A percentile compares a stretch with the other conserved stretches of the same genome.
Conservation (phyloP, 1,140 invertebrate genomes). For the Artemia franciscana region DNA sequence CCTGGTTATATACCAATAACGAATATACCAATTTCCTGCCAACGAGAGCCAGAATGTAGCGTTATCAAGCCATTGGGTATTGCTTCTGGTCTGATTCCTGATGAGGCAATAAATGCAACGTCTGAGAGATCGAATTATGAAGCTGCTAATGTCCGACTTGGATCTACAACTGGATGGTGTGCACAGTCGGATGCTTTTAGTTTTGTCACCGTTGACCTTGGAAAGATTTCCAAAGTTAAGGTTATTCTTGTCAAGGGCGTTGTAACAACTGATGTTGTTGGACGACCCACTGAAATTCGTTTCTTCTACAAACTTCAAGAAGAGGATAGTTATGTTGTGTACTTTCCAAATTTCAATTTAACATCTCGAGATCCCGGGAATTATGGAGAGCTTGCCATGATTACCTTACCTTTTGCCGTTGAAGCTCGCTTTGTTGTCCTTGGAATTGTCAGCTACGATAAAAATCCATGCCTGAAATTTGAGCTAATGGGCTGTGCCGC, state of each 20-base stretch:
- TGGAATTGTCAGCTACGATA: slow-evolving; percentile 80
- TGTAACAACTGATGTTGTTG: slow-evolving; percentile 80
- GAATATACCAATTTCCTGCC: slow-evolving; percentile 65
- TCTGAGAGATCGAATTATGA: slow-evolving; percentile 68
- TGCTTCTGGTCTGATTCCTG: slow-evolving; percentile 71
- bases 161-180: slow-evolving; percentile 86
- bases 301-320: slow-evolving; percentile 91
- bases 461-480: slow-evolving; percentile 85
- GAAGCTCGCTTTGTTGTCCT: slow-evolving; percentile 78
- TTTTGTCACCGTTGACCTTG: slow-evolving; percentile 80
- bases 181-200: slow-evolving; percentile 82
- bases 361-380: slow-evolving; percentile 80
- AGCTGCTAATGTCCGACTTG: slow-evolving; percentile 64
- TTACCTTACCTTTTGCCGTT: slow-evolving; percentile 74
- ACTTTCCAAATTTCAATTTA: slow-evolving; percentile 84
- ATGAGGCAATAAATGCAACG: slow-evolving; percentile 86
- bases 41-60: slow-evolving; percentile 75
- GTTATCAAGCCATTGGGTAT: slow-evolving; percentile 74
- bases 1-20: slow-evolving; percentile 83
- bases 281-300: slow-evolving; percentile 75
- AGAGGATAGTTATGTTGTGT: slow-evolving; percentile 79
- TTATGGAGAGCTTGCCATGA: slow-evolving; percentile 83
- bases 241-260: slow-evolving; percentile 36
- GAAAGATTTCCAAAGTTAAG: slow-evolving; percentile 66
- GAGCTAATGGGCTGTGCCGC: slow-evolving; percentile 82